Base-by-base conservation (phyloP, 2,113 vertebrate genomes). In the Calonectris borealis region DNA sequence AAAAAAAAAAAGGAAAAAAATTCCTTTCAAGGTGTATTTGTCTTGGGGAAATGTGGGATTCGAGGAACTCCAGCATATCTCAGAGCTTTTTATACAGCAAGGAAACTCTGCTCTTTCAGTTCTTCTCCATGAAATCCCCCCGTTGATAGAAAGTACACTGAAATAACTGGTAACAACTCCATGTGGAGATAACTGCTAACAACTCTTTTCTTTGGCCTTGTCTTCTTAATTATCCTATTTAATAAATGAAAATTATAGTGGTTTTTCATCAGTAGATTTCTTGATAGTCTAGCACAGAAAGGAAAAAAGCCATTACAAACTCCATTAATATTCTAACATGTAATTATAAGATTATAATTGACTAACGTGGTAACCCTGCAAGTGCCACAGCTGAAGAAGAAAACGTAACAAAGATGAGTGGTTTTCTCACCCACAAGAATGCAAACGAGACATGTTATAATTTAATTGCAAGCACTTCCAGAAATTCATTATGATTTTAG, bases 321-420 rank as follows among this genome's bases (percentile, higher is more conserved):
- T 2, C 65, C 25, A 86, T 89, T 93, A 79, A 86, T 61, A 72
- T 38, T 72, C 77, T 79, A 94, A 54, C 46, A 57, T 79, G 77
- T 61, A 91, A 95, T 95, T 96, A 84, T 65, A 89, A 82, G 55
- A 49, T 81, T 94, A 61, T 94, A 91, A 96, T 46, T 95, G 58
- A 87, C 70, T 92, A 83, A 85, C 0, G 0, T 38, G 40, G 69
- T 80, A 95, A 86, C 51, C 40, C 89, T 85, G 40, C 7, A 27
- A 96, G 77, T 1, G 0, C 73, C 92, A 75, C 58, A 69, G 60
- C 54, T 61, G 65, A 72, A 90, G 57, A 70, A 88, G 46, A 90
- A 90, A 93, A 83, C 54, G 24, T 38, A 88, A 83, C 42, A 83
- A 86, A 92, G 72, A 88, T 68, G 32, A 91, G 65, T 83, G 36